Percentiles rank a stretch among this genome's conserved stretches.
Evolutionary conservation across 1,140 invertebrate genomes (phyloP).

Genomic region (Cotesia chilonis): DNA sequence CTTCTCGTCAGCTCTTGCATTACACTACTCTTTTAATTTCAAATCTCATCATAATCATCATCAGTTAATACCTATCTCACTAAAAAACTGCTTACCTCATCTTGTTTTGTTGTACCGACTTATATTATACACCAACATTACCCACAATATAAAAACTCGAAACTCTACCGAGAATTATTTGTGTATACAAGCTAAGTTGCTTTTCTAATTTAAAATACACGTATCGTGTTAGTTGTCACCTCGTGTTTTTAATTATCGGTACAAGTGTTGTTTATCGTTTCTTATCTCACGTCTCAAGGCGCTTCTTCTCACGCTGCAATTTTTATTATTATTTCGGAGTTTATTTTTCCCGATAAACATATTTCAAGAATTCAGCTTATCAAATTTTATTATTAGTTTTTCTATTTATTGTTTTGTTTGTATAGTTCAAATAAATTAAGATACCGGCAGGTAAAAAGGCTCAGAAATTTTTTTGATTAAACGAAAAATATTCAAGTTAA

Average conservation of each 20-base stretch:
- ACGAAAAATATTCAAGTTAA: no score
- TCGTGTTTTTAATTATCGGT: slow-evolving; percentile 18
- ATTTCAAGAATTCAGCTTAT: no score
- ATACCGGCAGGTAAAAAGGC: no score
- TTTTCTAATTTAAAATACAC: not conserved
- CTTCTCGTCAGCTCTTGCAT: no score
- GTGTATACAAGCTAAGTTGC: not conserved
- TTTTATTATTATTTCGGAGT: not conserved
- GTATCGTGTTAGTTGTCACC: slow-evolving; percentile 5
- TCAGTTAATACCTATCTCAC: slow-evolving; percentile 3
- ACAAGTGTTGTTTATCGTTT: slow-evolving; percentile 21
- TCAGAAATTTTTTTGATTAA: no score
- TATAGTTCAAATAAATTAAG: no score
- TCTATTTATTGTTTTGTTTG: no score
- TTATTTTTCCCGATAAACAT: no score
- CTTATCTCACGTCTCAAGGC: not conserved
- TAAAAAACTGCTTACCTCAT: slow-evolving; percentile 4
- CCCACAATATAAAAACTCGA: not conserved
- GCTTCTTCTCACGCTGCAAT: slow-evolving; percentile 16
- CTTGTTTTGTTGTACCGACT: not conserved
- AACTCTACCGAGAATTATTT: slow-evolving; percentile 17
- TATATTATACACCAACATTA: not conserved
- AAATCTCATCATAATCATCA: no score
- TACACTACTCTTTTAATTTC: no score
- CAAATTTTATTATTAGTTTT: no score